Evolutionary conservation across 2,797 vertebrate species (phyloP).

Genomic region (Brachymystax lenok): DNA sequence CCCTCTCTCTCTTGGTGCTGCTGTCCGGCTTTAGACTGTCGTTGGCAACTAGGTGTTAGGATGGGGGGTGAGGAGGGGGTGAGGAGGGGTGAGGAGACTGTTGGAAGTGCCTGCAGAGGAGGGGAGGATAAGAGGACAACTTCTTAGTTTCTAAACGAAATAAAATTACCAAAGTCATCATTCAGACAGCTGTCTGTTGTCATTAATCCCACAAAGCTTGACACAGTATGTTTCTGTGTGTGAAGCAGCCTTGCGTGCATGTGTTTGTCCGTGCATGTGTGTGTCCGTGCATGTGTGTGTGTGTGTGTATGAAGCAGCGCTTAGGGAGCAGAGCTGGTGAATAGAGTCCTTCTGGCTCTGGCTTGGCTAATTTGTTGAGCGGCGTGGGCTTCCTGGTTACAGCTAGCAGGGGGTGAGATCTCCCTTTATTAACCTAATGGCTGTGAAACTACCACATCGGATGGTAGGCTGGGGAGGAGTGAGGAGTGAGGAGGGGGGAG

Average conservation of each 20-base stretch:
- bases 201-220: too few relatives aligned
- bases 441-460: constrained; percentile 61
- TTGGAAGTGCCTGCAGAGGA: neutral
- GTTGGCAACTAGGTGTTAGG: neutral
- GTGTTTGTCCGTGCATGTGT: neutral
- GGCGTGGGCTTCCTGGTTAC: constrained; percentile 19
- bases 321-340: neutral
- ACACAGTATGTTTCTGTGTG: neutral
- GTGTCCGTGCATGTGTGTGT: neutral
- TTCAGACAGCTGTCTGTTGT: too few relatives aligned
- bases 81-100: neutral
- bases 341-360: neutral
- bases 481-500: neutral
- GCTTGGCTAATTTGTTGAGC: constrained; percentile 56
- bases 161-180: too few relatives aligned
- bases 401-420: constrained; percentile 42
- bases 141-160: too few relatives aligned
- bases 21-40: neutral
- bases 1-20: neutral
- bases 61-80: neutral
- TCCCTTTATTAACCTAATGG: constrained; percentile 64
- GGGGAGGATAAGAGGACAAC: too few relatives aligned
- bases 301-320: neutral
- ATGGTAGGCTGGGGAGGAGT: constrained; percentile 12
- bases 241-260: neutral